Evolutionary conservation across 2,797 vertebrate species (phyloP), one percentile per base, ranked within the genome.

Genomic region (Euthynnus affinis): DNA sequence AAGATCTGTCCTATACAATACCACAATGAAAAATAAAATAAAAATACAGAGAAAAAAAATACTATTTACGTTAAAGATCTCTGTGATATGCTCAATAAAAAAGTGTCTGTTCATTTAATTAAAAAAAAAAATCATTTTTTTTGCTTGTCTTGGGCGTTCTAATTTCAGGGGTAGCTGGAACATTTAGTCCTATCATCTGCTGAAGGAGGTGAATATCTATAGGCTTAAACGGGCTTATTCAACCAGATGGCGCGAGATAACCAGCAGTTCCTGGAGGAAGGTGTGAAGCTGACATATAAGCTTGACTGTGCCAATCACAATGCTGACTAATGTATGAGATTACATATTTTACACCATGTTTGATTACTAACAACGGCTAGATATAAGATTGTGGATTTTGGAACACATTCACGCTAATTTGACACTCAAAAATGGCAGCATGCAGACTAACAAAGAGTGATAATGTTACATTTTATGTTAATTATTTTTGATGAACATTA

Each of bases 291-390:
- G 12, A 18, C 20, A 63, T 2, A 18, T 2, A 49, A n/a, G 53
- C 27, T 37, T 61, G 29, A 42, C 18, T 62, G 22, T 51, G 46
- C 27, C 23, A 49, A 3, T 73, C 71, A 37, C 34, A 58, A 29
- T 58, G 10, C 51, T 69, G 44, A 68, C 57, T 71, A 60, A 83
- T 69, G 22, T 17, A 51, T 56, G 46, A 27, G 25, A 13, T 48
- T 66, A 63, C 68, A 73, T 55, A 8, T 53, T 53, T 15, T 58
- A 6, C 72, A 13, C 48, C 34, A 44, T 46, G 51, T 65, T 37
- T 37, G 25, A 74, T 75, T 69, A 46, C 32, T 37, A 42, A 67
- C 20, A n/a, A 29, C 12, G 23, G 12, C 48, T 25, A 27, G n/a
- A 18, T 12, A 22, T n/a, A 29, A 5, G 27, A 29, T 5, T 9